Base-by-base conservation (phyloP, 2,797 vertebrate genomes). In the Melanogrammus aeglefinus region DNA sequence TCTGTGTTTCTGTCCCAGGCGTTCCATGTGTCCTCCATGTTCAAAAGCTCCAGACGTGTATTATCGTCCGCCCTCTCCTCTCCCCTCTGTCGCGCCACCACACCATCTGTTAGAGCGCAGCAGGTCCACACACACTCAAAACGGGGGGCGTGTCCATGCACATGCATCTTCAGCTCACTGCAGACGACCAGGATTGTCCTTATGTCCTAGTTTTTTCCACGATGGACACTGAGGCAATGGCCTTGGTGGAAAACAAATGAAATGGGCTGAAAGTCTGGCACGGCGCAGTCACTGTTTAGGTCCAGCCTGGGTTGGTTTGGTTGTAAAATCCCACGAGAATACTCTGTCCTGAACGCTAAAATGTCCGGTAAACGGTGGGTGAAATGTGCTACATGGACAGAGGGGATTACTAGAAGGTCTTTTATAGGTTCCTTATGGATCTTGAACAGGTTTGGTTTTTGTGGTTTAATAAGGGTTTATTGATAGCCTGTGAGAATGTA, bases 11-110 rank as follows among this genome's bases (percentile, higher is more conserved):
- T 78, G 51, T 71, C 16, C 24, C 84, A 93, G 91, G 92, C 91
- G 6, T 90, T 91, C 79, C 88, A 92, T 81, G 85, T 92, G 82
- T 93, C 92, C 0, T 84, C 91, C 74, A 93, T 93, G 92, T 93
- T 92, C 79, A 92, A 91, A 86, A 82, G 18, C 76, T 57, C 78
- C 7, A 72, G 75, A 70, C 79, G 87, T 7, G 83, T 83, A 72
- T 76, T 84, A 14, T 88, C 85, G 75, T 80, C 83, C 0, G 76
- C 78, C 12, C 84, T 86, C 73, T 87, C 12, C 84, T 86, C 73
- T 87, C 82, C 73, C 78, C 86, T 41, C 9, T 85, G 80, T 86
- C 88, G 0, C 83, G 87, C 18, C 85, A 88, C 73, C 91, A 91
- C 10, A 87, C 87, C 3, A 77, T 87, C 81, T 92, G 91, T 86